phyloP scores from a whole-genome alignment of 1,140 invertebrate genomes.

The Trialeurodes vaporariorum region DNA sequence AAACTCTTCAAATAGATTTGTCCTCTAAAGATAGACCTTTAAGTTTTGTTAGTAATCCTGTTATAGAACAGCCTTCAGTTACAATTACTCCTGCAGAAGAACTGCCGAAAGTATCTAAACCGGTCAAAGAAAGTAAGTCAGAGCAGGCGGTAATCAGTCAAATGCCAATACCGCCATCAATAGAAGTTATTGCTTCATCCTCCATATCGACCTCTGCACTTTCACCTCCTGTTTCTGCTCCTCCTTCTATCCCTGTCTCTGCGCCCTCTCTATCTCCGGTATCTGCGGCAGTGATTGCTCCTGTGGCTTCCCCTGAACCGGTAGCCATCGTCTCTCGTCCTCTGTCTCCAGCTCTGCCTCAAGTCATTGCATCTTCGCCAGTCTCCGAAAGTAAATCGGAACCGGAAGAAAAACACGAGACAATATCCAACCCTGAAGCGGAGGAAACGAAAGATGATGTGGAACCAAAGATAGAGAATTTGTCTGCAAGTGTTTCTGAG shows the following conservation, averaged over 20 bases:
- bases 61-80: neutral
- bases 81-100: neutral
- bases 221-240: conserved; percentile 3
- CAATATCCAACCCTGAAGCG: too few species aligned
- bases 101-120: neutral
- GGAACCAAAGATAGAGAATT: too few species aligned
- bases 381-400: too few species aligned
- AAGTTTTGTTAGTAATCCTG: neutral
- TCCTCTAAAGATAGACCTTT: neutral
- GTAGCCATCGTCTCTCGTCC: too few species aligned
- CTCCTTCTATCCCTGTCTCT: conserved; percentile 15
- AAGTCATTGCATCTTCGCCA: too few species aligned
- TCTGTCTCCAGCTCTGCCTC: too few species aligned
- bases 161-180: neutral
- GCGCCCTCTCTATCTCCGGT: too few species aligned
- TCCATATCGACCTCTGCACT: neutral
- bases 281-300: too few species aligned
- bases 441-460: too few species aligned
- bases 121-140: neutral
- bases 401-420: too few species aligned
- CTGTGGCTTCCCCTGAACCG: too few species aligned
- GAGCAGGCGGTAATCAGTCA: neutral
- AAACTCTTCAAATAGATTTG: neutral
- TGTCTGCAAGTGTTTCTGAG: too few species aligned
- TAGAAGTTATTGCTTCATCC: neutral